Base-by-base conservation (phyloP, 2,888 invertebrate genomes). In the Hydroisotoma schaefferi region DNA sequence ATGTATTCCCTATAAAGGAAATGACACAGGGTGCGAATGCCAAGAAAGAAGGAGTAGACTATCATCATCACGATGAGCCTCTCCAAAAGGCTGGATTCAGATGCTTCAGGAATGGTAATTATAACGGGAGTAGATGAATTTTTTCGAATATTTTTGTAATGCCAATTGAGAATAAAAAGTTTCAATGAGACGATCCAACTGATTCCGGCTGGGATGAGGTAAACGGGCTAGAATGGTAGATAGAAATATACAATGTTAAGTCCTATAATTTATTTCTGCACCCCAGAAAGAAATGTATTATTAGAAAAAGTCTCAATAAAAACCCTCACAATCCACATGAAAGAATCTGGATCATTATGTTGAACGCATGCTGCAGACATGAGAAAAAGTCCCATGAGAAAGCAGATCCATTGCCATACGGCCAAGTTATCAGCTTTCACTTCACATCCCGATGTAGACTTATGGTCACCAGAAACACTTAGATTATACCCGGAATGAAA, bases 301-400 rank as follows among this genome's bases (percentile, higher is more conserved):
- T 10, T 33, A 12, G 8, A 33, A 12, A 10, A 33, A 33, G 33
- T 33, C n/a, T n/a, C n/a, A n/a, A n/a, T n/a, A n/a, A n/a, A n/a
- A n/a, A n/a, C n/a, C n/a, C n/a, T n/a, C 44, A 69, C 69, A 57
- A 69, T 64, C 69, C 69, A 69, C 6, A 69, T 18, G 40, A 37
- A 64, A 0, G 67, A 67, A 44, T 69, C 69, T 1, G 67, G 67
- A 37, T 69, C 69, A 46, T 69, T 69, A 20, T 63, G 59, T 47
- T 69, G 69, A 12, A 69, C 65, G 27, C 57, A 65, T 0, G 67
- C 59, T 3, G 65, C 65, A 1, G 60, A 29, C n/a, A 61, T 44
- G 40, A 69, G 66, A 54, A 69, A 69, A 3, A 61, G 25, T 38
- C 64, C 65, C 64, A 65, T 67, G 2, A 65, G 20, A 2, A 33